Conservation (phyloP, 2,113 vertebrate genomes). For the Phycodurus eques region DNA sequence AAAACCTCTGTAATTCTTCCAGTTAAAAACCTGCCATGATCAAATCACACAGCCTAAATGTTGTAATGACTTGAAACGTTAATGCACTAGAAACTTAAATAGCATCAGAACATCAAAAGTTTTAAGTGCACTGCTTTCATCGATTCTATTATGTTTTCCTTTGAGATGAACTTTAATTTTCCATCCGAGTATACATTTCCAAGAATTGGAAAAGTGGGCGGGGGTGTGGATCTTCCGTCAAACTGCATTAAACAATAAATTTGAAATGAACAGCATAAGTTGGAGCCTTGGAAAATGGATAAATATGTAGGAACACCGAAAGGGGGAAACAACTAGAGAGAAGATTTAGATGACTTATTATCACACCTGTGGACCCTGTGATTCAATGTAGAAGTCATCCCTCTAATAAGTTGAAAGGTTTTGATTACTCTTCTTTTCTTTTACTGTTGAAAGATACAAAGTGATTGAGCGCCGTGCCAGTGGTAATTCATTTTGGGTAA, state of each 20-base stretch:
- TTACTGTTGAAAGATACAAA: conserved; percentile 96
- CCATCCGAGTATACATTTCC: conserved; percentile 75
- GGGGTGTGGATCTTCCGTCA: conserved; percentile 50
- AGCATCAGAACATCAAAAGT: conserved; percentile 79
- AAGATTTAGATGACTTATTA: conserved; percentile 97
- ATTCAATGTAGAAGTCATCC: conserved; percentile 99
- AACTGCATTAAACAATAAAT: conserved; percentile 77
- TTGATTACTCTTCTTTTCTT: conserved; percentile 98
- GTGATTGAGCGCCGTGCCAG: conserved; percentile 95
- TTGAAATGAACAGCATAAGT: conserved; percentile 68
- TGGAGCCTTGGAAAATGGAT: conserved; percentile 85
- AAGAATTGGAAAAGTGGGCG: conserved; percentile 61
- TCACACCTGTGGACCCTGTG: conserved; percentile 99
- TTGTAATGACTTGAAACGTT: conserved; percentile 82
- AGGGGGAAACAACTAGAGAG: conserved; percentile 87
- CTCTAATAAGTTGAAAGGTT: conserved; percentile 99
- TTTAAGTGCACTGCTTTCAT: conserved; percentile 80
- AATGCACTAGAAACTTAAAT: conserved; percentile 84
- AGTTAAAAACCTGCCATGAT: conserved; percentile 82
- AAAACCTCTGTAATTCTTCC: conserved; percentile 81
- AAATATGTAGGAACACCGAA: conserved; percentile 97
- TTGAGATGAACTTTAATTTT: conserved; percentile 80
- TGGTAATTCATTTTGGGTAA: conserved; percentile 99
- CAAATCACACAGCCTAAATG: conserved; percentile 76
- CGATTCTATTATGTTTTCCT: conserved; percentile 80